Evolutionary conservation across 2,113 vertebrate species (phyloP).

Genomic region (Chascanopsetta lugubris): DNA sequence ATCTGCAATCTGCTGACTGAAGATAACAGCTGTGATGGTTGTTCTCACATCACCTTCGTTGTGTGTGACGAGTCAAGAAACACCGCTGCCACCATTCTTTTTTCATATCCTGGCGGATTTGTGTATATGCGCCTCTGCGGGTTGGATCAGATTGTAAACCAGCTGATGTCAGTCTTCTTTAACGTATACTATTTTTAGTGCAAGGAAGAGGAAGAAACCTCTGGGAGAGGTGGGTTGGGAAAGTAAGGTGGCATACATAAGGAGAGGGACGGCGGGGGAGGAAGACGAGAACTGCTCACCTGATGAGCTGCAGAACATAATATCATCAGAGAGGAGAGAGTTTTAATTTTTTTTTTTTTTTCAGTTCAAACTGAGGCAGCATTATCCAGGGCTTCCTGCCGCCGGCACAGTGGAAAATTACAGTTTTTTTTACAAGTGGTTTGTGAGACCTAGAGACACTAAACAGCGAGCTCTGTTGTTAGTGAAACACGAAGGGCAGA

Average conservation of each 20-base stretch:
- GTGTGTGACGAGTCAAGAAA: background rate
- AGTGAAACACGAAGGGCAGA: constrained; percentile 7
- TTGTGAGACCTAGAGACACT: constrained; percentile 13
- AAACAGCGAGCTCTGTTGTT: constrained; percentile 3
- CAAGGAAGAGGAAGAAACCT: background rate
- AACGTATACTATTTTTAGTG: constrained; percentile 5
- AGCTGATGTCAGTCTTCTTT: constrained; percentile 28
- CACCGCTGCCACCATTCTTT: background rate
- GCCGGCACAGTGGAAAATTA: constrained; percentile 11
- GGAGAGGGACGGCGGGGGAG: constrained; percentile 9
- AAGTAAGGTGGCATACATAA: constrained; percentile 8
- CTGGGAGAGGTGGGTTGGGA: background rate
- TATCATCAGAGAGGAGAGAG: constrained; percentile 26
- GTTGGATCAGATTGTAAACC: constrained; percentile 9
- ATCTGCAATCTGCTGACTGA: constrained; percentile 3
- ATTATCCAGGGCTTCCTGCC: background rate
- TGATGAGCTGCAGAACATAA: constrained; percentile 19
- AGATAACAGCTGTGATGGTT: background rate
- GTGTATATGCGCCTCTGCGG: background rate
- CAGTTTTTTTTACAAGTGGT: constrained; percentile 9
- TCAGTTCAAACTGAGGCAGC: constrained; percentile 1
- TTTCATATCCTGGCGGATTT: constrained; percentile 1
- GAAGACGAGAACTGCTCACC: constrained; percentile 16
- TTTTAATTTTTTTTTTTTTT: constrained; percentile 29
- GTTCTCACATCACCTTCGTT: constrained; percentile 2